Conservation (phyloP, 2,113 vertebrate genomes). For the Anoura caudifer region DNA sequence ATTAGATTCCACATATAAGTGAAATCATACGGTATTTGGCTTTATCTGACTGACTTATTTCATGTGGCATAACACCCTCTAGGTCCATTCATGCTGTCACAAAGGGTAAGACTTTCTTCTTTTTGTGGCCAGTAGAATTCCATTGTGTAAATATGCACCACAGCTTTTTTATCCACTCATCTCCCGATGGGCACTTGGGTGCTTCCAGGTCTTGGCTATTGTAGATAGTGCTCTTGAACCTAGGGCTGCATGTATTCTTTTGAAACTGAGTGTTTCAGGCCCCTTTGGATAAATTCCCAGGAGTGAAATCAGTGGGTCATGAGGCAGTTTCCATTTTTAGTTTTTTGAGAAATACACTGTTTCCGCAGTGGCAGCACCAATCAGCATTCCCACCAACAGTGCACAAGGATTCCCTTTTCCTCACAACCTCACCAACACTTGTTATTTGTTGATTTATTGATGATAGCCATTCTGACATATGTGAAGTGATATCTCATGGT, state of each 20-base stretch:
- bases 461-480: background rate
- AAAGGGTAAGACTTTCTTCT: background rate
- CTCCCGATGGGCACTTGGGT: background rate
- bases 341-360: background rate
- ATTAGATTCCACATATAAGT: background rate
- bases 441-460: background rate
- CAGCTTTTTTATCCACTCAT: background rate
- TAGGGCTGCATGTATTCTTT: background rate
- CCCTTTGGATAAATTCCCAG: background rate
- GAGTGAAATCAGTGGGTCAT: background rate
- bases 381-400: background rate
- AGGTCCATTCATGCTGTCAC: background rate
- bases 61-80: background rate
- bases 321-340: background rate
- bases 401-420: background rate
- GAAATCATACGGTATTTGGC: background rate
- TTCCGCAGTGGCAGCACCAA: background rate
- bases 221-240: background rate
- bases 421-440: background rate
- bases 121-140: background rate
- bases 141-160: background rate
- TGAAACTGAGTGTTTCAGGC: background rate
- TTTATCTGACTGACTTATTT: background rate
- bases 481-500: background rate
- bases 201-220: background rate